A percentile compares a stretch with the other conserved stretches of the same genome.
These are phyloP conservation scores for Pteromalus puparum DNA, from an alignment of 1,140 invertebrate genomes.

Conservation along the genomic window DNA sequence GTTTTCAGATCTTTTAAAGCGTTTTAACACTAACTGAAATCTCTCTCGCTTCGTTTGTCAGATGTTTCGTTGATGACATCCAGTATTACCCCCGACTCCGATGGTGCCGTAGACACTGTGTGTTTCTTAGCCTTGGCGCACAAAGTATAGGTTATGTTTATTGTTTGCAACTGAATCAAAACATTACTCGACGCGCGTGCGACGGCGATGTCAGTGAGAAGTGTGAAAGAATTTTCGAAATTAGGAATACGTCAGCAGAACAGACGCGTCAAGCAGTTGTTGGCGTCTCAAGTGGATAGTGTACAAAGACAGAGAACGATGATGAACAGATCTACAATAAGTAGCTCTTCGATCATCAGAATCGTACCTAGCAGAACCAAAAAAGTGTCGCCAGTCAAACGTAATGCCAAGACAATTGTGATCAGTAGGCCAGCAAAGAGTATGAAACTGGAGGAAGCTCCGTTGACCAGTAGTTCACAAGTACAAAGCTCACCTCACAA, in stretches of 20 bases:
- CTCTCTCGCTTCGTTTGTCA: too few relatives aligned
- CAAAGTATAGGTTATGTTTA: background rate
- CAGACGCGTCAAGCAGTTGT: background rate
- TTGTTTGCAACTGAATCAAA: background rate
- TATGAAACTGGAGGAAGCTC: background rate
- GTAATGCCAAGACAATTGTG: background rate
- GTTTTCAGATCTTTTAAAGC: too few relatives aligned
- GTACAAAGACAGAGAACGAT: background rate
- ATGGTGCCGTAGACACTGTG: too few relatives aligned
- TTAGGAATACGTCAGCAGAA: background rate
- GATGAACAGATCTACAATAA: background rate
- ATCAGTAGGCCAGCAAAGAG: too few relatives aligned
- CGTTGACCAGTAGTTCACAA: background rate
- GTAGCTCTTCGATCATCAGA: slow-evolving; percentile 1
- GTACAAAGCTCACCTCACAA: background rate
- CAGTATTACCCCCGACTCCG: too few relatives aligned
- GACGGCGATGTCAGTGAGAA: background rate
- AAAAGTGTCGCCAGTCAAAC: background rate
- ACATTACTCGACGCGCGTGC: background rate
- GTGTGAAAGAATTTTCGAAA: background rate
- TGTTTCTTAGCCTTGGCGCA: too few relatives aligned
- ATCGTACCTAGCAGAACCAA: background rate
- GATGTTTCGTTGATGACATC: too few relatives aligned
- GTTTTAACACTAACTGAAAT: too few relatives aligned
- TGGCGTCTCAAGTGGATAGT: background rate